Base-by-base conservation (phyloP, 2,797 vertebrate species). In the Amniataba percoides region DNA sequence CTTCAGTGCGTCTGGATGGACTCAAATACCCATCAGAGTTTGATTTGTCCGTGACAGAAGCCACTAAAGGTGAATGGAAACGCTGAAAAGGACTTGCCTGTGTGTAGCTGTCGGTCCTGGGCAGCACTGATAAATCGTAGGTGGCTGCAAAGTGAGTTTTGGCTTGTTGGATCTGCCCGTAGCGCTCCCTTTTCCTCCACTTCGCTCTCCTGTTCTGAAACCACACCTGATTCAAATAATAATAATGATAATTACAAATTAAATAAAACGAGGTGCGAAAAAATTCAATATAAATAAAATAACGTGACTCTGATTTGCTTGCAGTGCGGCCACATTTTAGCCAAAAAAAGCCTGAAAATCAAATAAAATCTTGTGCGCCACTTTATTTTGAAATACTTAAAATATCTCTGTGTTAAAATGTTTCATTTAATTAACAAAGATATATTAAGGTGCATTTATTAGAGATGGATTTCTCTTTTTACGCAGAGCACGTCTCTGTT, bases 201-300 rank as follows among this genome's bases (percentile, higher is more conserved):
- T 99, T 99, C 2, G 98, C 98, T 93, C 98, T 97, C 94, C 98
- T 93, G 94, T 99, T 99, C 94, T 99, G 98, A 93, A 99, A 99
- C 98, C 98, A 99, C 73, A 99, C 98, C 98, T 99, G 67, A 72
- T 0, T 10, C 16, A 4, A 6, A 14, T n/a, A n/a, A n/a, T n/a
- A 12, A 34, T 58, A 6, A 23, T 3, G 4, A 14, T 31, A 31
- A 31, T 31, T 10, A 34, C 58, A 6, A n/a, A 5, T 2, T 40
- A 51, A 62, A 62, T 13, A 2, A 45, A n/a, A n/a, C 2, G 0
- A 36, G n/a, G 69, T 9, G n/a, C n/a, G 5, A 61, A 39, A 8
- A 2, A 23, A 51, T 34, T 45, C 0, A 3, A 6, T 11, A 31
- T 5, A 31, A 31, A 31, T 19, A 0, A 49, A 42, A 40, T 34